phyloP scores from a whole-genome alignment of 1,140 invertebrate genomes.

The Drosophila oshimai region DNA sequence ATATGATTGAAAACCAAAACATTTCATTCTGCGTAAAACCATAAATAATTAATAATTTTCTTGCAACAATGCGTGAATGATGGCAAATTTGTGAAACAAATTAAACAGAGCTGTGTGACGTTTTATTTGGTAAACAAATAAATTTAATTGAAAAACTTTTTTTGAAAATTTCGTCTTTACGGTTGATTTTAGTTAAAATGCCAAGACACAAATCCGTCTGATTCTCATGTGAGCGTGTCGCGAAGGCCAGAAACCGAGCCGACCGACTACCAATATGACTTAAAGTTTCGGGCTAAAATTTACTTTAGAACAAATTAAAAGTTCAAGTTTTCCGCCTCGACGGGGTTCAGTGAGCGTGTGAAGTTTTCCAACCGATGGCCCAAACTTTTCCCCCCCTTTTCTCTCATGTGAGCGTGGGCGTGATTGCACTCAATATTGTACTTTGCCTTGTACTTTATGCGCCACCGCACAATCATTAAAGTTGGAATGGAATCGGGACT shows the following conservation, averaged over 20 bases:
- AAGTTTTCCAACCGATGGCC: constrained; percentile 65
- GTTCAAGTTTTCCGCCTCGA: constrained; percentile 55
- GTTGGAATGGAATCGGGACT: constrained; percentile 55
- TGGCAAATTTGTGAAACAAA: not conserved
- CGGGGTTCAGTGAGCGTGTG: constrained; percentile 58
- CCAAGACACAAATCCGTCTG: too few species aligned
- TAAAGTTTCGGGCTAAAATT: constrained; percentile 59
- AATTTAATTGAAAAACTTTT: not conserved
- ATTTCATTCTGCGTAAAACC: too few species aligned
- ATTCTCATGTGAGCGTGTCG: not conserved
- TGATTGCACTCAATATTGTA: constrained; percentile 63
- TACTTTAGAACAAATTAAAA: constrained; percentile 73
- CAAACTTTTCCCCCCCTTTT: constrained; percentile 38
- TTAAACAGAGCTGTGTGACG: too few species aligned
- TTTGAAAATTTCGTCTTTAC: too few species aligned
- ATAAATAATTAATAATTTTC: constrained; percentile 2
- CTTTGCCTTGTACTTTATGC: constrained; percentile 68
- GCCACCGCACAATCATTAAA: constrained; percentile 74
- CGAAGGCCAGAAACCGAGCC: too few species aligned
- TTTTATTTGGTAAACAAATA: not conserved
- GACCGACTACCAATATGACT: constrained; percentile 53
- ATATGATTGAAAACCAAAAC: too few species aligned
- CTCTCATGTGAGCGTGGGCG: constrained; percentile 6
- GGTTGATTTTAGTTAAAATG: too few species aligned
- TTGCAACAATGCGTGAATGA: not conserved